A percentile compares a stretch with the other conserved stretches of the same genome.
Conservation (phyloP, 37 sponge, comb jelly and placozoan genomes). For the Amphimedon queenslandica region DNA sequence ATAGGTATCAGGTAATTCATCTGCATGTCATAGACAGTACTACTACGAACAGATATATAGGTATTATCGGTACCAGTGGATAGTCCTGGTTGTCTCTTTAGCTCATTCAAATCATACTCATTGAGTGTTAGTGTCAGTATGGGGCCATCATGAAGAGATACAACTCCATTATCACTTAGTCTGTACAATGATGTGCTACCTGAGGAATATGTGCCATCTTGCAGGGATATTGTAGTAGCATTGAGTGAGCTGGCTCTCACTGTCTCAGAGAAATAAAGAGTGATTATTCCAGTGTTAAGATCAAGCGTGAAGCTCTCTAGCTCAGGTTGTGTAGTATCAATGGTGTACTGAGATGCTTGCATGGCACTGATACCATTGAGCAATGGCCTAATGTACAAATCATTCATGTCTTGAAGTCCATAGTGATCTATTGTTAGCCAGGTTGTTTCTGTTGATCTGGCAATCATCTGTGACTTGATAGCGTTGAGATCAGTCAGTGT, state of each 20-base stretch:
- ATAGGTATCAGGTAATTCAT: conserved; percentile 78
- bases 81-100: conserved; percentile 61
- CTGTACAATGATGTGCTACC: conserved; percentile 26
- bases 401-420: conserved; percentile 74
- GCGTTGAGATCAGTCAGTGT: conserved; percentile 67
- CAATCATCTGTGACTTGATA: conserved; percentile 74
- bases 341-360: conserved; percentile 58
- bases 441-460: conserved; percentile 54
- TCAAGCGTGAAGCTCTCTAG: conserved; percentile 62
- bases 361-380: conserved; percentile 68
- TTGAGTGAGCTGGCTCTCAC: conserved; percentile 56
- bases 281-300: conserved; percentile 56
- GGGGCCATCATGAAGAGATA: conserved; percentile 23
- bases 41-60: conserved; percentile 64
- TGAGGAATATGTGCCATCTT: conserved; percentile 19
- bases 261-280: conserved; percentile 81
- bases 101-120: conserved; percentile 66
- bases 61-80: conserved; percentile 50
- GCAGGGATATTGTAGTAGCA: conserved; percentile 58
- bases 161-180: conserved; percentile 13
- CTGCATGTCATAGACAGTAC: conserved; percentile 83
- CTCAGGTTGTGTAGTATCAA: conserved; percentile 77
- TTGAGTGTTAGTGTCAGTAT: conserved; percentile 37
- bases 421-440: conserved; percentile 64
- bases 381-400: conserved; percentile 50